A percentile compares a stretch with the other conserved stretches of the same genome.
These are phyloP conservation scores for Poecilia gillii DNA, from an alignment of 2,797 vertebrate genomes.

Conservation along the genomic window DNA sequence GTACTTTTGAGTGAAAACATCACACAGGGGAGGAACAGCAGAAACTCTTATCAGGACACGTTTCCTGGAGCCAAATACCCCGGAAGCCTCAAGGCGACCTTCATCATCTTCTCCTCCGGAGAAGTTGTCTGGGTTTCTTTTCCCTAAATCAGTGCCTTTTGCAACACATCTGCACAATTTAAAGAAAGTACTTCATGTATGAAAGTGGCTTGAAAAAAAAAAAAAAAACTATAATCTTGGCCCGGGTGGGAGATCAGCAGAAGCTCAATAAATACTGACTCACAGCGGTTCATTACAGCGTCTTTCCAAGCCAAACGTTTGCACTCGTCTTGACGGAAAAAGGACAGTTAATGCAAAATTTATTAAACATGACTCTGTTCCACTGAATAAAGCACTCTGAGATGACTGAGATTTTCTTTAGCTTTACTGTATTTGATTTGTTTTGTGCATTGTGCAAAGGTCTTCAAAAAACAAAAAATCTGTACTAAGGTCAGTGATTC, in stretches of 20 bases:
- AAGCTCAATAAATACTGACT: background rate
- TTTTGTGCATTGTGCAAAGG: background rate
- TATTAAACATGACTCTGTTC: slow-evolving; percentile 2
- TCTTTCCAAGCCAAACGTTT: background rate
- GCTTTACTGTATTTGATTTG: background rate
- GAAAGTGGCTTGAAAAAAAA: slow-evolving; percentile 1
- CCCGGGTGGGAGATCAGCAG: background rate
- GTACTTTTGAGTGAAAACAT: background rate
- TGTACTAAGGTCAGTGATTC: background rate
- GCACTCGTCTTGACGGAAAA: background rate
- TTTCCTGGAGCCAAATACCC: background rate
- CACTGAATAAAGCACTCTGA: background rate
- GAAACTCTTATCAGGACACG: background rate
- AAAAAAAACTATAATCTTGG: background rate
- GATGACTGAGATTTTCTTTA: background rate
- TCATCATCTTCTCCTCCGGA: background rate
- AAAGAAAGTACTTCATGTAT: background rate
- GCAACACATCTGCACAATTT: background rate
- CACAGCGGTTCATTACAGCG: background rate
- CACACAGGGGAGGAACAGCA: background rate
- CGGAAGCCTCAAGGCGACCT: background rate
- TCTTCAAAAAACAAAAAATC: background rate
- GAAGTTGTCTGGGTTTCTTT: background rate
- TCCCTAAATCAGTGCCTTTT: background rate
- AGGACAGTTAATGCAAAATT: slow-evolving; percentile 3